phyloP scores from a whole-genome alignment of 1,140 invertebrate species.

The Drosophila littoralis region DNA sequence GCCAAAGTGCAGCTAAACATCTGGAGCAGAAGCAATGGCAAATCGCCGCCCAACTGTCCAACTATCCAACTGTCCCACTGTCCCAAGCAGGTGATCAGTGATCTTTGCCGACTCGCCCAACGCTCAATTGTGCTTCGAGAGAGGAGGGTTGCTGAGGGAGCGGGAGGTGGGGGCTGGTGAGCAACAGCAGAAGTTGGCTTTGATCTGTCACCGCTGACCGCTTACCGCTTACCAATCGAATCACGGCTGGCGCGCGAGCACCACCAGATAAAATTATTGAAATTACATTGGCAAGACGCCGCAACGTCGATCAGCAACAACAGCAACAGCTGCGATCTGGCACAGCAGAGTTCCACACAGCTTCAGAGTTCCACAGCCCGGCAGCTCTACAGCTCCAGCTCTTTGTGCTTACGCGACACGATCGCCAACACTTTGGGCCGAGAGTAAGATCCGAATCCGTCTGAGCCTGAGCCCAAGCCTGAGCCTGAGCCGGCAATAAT shows the following conservation, averaged over 20 bases:
- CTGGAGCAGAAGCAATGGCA: conserved; percentile 60
- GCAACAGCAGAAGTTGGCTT: conserved; percentile 38
- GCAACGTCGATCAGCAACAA: conserved; percentile 54
- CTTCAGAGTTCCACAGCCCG: neutral
- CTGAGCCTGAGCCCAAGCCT: conserved; percentile 17
- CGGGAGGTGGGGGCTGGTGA: neutral
- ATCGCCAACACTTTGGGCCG: conserved; percentile 70
- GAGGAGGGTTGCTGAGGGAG: neutral
- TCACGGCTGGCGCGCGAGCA: conserved; percentile 71
- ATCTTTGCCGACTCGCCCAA: conserved; percentile 71
- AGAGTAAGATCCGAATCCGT: conserved; percentile 31
- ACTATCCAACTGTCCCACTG: conserved; percentile 43
- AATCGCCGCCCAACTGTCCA: conserved; percentile 43
- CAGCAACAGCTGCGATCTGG: conserved; percentile 27
- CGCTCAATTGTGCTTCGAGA: conserved; percentile 37
- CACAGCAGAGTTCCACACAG: neutral
- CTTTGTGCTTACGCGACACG: conserved; percentile 58
- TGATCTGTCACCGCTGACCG: conserved; percentile 78
- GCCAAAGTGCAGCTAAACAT: conserved; percentile 79
- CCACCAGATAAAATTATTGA: conserved; percentile 83
- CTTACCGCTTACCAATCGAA: conserved; percentile 66
- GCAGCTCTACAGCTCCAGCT: conserved; percentile 15
- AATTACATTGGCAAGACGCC: conserved; percentile 83
- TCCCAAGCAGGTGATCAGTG: conserved; percentile 68
- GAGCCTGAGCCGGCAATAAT: conserved; percentile 66